These are phyloP conservation scores for Archocentrus centrarchus DNA, from an alignment of 2,113 vertebrate genomes.

Conservation along the genomic window DNA sequence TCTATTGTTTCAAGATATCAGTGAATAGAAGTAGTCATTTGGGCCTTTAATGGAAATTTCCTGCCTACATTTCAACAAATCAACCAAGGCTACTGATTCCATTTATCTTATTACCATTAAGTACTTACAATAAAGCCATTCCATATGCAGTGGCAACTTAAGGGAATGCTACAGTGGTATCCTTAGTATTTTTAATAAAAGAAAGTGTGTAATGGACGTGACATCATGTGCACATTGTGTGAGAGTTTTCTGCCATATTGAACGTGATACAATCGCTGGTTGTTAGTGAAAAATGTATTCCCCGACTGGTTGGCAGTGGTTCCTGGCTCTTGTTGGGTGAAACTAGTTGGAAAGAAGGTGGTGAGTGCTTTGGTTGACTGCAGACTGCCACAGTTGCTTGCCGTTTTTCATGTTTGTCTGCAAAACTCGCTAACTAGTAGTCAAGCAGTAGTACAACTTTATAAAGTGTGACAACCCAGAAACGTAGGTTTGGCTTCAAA, in stretches of 20 bases:
- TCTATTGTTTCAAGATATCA: conserved; percentile 1
- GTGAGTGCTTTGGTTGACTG: neutral
- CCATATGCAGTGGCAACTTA: neutral
- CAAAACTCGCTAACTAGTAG: neutral
- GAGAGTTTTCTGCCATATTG: neutral
- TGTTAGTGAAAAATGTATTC: neutral
- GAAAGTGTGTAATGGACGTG: neutral
- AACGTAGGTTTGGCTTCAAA: neutral
- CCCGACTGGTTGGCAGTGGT: too few relatives aligned
- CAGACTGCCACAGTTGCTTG: neutral
- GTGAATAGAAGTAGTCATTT: conserved; percentile 1
- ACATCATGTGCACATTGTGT: neutral
- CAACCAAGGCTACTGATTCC: neutral
- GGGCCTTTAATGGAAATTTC: neutral
- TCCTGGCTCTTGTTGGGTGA: neutral
- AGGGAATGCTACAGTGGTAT: neutral
- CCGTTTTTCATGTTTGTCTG: neutral
- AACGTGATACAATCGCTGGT: neutral
- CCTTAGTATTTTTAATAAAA: neutral
- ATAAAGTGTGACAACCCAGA: neutral
- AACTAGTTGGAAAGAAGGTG: neutral
- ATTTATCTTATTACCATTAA: conserved; percentile 14
- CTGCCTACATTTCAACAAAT: neutral
- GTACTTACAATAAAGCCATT: neutral
- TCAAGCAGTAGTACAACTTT: neutral